Evolutionary conservation across 1,140 invertebrate genomes (phyloP), one percentile per base, ranked within the genome.

Genomic region (Melipona quadrifasciata): DNA sequence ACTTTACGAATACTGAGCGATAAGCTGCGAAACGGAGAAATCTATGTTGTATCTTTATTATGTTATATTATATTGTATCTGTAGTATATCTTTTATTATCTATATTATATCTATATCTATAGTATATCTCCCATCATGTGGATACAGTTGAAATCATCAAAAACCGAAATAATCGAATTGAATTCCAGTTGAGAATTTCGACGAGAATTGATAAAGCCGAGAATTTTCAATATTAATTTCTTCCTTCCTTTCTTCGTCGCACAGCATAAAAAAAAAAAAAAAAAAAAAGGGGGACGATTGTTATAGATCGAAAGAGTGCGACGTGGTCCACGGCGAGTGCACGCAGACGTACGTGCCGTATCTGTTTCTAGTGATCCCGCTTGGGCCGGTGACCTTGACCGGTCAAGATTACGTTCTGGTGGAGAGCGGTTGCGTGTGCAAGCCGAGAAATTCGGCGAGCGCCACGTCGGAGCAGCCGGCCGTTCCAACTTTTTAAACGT

Each of bases 321-420:
- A 98, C 80, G 95, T 98, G 12, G 96, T 99, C 10, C 96, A 97
- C 67, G 98, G 98, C 24, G 97, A 98, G 91, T 99, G 98, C 93
- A 98, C 98, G 61, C 98, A 98, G 94, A 98, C 98, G 0, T 99
- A 98, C 94, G 97, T 98, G 80, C 98, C 98, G 14, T 98, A 98
- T 93, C 94, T 98, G 82, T 99, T 98, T 94, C 95, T 98, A 91
- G 98, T 98, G 71, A 97, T 98, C 77, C 98, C 98, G 0, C 93
- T 98, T 53, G 98, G 98, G 2, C 98, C 98, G 2, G 98, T 98
- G 12, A 98, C 98, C 19, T 94, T 98, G 21, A 98, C 98, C 24
- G 98, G 97, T 14, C 98, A 98, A 93, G 98, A 98, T 94, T 99
- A 99, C 94, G 97, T 99, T 14, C 95, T 98, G 31, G 98, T 99